Conservation (phyloP, 2,888 invertebrate genomes). For the Cerastis rubricosa region DNA sequence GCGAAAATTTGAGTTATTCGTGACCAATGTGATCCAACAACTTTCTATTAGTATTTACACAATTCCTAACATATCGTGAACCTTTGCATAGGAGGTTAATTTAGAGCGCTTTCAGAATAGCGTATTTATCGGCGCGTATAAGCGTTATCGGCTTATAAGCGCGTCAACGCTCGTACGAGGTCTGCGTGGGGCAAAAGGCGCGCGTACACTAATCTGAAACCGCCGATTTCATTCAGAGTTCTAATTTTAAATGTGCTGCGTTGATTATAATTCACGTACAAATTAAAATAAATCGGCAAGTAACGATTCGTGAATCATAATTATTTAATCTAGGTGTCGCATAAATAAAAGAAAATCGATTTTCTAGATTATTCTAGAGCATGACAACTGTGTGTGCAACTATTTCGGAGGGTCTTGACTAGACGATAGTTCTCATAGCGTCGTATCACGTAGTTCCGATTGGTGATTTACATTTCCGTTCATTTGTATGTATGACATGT, state of each 20-base stretch:
- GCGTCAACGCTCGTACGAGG: too few species aligned
- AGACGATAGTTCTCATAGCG: background rate
- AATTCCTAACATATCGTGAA: background rate
- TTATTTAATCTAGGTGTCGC: background rate
- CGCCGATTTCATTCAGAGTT: background rate
- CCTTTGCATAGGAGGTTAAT: background rate
- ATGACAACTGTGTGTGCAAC: background rate
- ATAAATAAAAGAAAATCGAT: background rate
- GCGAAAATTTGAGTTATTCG: background rate
- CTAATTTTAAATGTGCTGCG: background rate
- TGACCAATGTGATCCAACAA: too few species aligned
- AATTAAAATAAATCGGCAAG: background rate
- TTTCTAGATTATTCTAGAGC: background rate
- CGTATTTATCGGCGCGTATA: too few species aligned
- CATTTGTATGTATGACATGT: conserved; percentile 20
- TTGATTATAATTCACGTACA: background rate
- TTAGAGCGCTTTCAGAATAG: background rate
- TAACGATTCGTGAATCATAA: background rate
- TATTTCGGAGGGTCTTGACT: background rate
- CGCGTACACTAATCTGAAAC: too few species aligned
- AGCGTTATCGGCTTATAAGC: too few species aligned
- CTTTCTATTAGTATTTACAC: too few species aligned
- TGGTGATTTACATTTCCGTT: conserved; percentile 22
- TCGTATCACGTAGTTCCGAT: background rate
- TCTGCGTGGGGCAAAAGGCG: too few species aligned